Evolutionary conservation across 2,113 vertebrate genomes (phyloP).

Genomic region (Merops nubicus): DNA sequence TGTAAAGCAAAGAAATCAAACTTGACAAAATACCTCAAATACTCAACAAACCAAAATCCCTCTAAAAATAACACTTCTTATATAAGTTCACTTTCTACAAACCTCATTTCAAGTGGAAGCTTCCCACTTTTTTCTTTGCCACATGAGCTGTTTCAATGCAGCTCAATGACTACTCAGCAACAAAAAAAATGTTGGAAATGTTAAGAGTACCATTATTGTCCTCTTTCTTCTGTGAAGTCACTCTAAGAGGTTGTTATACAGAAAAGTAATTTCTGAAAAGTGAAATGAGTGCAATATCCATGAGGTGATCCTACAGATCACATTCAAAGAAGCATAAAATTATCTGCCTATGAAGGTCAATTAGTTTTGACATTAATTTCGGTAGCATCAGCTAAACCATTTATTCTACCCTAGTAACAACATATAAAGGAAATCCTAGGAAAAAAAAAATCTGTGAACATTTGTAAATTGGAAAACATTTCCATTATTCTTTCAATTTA

Average conservation of each 20-base stretch:
- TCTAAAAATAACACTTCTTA: not conserved
- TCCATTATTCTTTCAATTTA: constrained; percentile 16
- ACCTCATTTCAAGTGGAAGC: not conserved
- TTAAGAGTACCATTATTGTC: not conserved
- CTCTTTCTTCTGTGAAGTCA: not conserved
- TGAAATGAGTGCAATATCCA: not conserved
- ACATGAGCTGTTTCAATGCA: rapidly evolving
- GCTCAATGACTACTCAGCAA: not conserved
- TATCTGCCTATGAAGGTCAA: constrained; percentile 30
- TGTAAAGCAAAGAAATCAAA: not conserved
- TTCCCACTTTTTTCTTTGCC: not conserved
- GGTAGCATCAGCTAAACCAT: not conserved
- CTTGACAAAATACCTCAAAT: not conserved
- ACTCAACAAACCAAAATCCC: not conserved
- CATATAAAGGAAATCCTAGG: not conserved
- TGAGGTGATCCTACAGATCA: not conserved
- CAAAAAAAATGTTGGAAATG: not conserved
- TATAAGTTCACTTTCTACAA: not conserved
- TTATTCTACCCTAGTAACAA: not conserved
- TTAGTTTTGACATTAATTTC: constrained; percentile 43
- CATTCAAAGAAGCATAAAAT: constrained; percentile 37
- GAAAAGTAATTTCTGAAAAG: not conserved
- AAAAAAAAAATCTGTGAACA: not conserved
- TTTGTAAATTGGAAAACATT: not conserved
- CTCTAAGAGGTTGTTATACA: not conserved